These are phyloP conservation scores for Episyrphus balteatus DNA, from an alignment of 1,140 invertebrate genomes.

Conservation along the genomic window DNA sequence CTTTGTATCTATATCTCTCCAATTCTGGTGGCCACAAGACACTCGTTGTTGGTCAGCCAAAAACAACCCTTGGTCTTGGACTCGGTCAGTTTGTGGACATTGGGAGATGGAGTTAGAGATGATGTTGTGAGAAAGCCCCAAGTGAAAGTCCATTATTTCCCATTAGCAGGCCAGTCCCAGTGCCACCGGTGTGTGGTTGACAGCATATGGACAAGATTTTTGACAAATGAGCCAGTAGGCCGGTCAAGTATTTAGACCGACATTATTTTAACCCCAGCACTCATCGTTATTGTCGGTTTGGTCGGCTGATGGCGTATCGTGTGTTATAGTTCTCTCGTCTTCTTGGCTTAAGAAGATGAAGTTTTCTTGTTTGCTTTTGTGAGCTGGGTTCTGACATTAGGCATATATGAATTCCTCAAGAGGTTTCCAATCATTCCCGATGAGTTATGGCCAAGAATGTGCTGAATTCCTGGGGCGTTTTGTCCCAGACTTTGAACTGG, in stretches of 20 bases:
- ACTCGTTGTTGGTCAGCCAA: background rate
- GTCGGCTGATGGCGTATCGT: background rate
- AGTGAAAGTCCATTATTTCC: slow-evolving; percentile 2
- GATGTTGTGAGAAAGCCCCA: background rate
- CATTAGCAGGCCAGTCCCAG: background rate
- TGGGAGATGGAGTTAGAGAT: background rate
- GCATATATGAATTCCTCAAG: background rate
- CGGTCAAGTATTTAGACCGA: slow-evolving; percentile 1
- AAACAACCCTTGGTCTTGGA: background rate
- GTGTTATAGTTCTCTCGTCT: background rate
- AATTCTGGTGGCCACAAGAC: no score
- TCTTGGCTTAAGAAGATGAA: background rate
- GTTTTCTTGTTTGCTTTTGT: background rate
- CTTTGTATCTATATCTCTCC: no score
- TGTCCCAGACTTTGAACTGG: background rate
- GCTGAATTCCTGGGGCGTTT: no score
- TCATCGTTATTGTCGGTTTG: background rate
- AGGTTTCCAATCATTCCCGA: background rate
- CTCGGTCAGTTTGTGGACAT: background rate
- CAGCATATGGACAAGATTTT: background rate
- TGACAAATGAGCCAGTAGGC: slow-evolving; percentile 1
- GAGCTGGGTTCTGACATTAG: background rate
- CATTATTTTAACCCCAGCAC: background rate
- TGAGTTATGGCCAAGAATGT: background rate
- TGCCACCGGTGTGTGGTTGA: background rate